Evolutionary conservation across 2,888 invertebrate species (phyloP).

Genomic region (Parascotia fuliginaria): DNA sequence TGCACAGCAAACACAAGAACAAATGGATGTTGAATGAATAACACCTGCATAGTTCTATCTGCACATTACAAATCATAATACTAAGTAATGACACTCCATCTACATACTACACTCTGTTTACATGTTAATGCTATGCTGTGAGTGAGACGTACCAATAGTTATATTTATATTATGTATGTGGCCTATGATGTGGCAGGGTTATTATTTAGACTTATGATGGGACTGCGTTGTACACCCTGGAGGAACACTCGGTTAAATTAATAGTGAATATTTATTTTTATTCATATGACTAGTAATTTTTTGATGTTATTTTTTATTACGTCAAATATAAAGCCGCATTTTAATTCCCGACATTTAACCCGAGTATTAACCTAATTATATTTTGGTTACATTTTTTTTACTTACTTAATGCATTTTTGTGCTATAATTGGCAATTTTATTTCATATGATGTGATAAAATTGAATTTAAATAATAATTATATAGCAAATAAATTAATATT

Average conservation of each 20-base stretch:
- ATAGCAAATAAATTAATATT: constrained; percentile 39
- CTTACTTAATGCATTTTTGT: constrained; percentile 42
- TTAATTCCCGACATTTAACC: constrained; percentile 33
- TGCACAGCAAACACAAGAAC: constrained; percentile 56
- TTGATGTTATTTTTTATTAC: constrained; percentile 46
- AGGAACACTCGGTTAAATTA: constrained; percentile 52
- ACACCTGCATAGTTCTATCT: constrained; percentile 21
- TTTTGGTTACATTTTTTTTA: constrained; percentile 42
- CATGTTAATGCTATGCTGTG: constrained; percentile 1
- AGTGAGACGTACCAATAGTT: constrained; percentile 9
- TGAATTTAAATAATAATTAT: constrained; percentile 37
- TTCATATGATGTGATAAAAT: constrained; percentile 48
- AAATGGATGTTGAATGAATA: constrained; percentile 81
- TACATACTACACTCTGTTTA: constrained; percentile 10
- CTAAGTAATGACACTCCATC: constrained; percentile 51
- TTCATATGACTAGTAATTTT: constrained; percentile 47
- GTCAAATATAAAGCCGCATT: constrained; percentile 35
- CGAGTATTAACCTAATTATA: constrained; percentile 39
- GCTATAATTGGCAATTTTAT: constrained; percentile 43
- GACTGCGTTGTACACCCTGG: constrained; percentile 37
- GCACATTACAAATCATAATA: constrained; percentile 43
- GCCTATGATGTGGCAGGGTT: constrained; percentile 20
- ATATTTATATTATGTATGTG: constrained; percentile 13
- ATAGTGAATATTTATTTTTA: constrained; percentile 68
- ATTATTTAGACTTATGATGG: constrained; percentile 50